phyloP scores from a whole-genome alignment of 2,888 invertebrate species.

The Drosophila rubida region DNA sequence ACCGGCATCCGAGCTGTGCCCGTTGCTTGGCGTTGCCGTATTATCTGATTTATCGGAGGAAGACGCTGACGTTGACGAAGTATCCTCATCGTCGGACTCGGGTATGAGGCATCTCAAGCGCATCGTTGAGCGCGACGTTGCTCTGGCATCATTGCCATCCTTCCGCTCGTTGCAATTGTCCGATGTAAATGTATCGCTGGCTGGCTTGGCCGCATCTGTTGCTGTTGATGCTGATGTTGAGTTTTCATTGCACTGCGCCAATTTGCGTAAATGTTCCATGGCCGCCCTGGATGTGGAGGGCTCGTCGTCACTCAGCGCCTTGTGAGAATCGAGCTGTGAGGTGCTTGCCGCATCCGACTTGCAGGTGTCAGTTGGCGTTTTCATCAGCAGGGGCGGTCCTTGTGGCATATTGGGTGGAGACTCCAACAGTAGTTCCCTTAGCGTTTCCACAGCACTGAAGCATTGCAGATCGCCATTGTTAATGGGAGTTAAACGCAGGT shows the following conservation, averaged over 20 bases:
- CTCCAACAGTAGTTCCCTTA: constrained; percentile 86
- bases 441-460: constrained; percentile 86
- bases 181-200: constrained; percentile 21
- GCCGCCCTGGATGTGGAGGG: constrained; percentile 69
- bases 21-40: constrained; percentile 26
- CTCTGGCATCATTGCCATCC: constrained; percentile 12
- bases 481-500: constrained; percentile 86
- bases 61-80: constrained; percentile 58
- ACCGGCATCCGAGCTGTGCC: constrained; percentile 31
- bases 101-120: constrained; percentile 25
- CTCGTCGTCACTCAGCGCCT: constrained; percentile 61
- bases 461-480: constrained; percentile 88
- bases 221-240: background rate
- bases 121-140: constrained; percentile 4
- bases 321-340: constrained; percentile 27
- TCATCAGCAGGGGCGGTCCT: constrained; percentile 24
- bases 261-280: constrained; percentile 59
- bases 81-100: constrained; percentile 64
- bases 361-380: background rate
- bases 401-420: constrained; percentile 61
- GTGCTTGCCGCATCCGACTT: constrained; percentile 1
- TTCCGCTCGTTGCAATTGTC: constrained; percentile 52
- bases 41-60: constrained; percentile 62
- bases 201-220: constrained; percentile 20
- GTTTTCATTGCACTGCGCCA: constrained; percentile 37